Base-by-base conservation (phyloP, 2,113 vertebrate species). In the Phalacrocorax brasilianus region DNA sequence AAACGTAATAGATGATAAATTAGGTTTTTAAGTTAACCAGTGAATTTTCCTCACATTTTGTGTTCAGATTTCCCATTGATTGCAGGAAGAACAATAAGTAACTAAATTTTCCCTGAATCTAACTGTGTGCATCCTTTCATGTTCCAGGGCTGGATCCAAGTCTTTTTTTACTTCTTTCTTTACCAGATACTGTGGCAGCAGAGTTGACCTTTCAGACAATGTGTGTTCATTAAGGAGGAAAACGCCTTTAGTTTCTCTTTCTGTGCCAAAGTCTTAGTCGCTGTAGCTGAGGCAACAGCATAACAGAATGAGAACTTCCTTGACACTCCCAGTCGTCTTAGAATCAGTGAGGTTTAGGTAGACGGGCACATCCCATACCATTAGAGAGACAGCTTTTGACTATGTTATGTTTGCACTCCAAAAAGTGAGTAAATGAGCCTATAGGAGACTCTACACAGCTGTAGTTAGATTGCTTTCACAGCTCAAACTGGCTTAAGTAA, bases 361-460 rank as follows among this genome's bases (percentile, higher is more conserved):
- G n/a, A 55, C 0, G 0, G 77, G 30, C 22, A 42, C 58, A 83
- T 86, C 33, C 56, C 1, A 0, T 47, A 26, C n/a, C 30, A 61
- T 65, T 76, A 68, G 20, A 79, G 74, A 50, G 47, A 7, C 62
- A 61, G 20, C 17, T 93, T 83, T 88, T 72, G 16, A 38, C 35
- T 55, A 0, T 52, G 7, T 40, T 71, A 6, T n/a, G 14, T 55
- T 62, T 80, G 32, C 4, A 0, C 24, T 80, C n/a, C 38, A 67
- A 70, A 78, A 88, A 20, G 12, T 5, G 27, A 70, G 24, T 56
- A 74, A 70, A 52, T 61, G 73, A 89, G 18, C 32, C 47, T 67
- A 9, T 18, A 61, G 38, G 12, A 55, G 12, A 53, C 35, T 53
- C 50, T 49, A 13, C 38, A 11, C 10, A 40, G 26, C 32, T 79